These are phyloP conservation scores for Fragum whitleyi DNA, from an alignment of 2,888 invertebrate genomes.

Conservation along the genomic window DNA sequence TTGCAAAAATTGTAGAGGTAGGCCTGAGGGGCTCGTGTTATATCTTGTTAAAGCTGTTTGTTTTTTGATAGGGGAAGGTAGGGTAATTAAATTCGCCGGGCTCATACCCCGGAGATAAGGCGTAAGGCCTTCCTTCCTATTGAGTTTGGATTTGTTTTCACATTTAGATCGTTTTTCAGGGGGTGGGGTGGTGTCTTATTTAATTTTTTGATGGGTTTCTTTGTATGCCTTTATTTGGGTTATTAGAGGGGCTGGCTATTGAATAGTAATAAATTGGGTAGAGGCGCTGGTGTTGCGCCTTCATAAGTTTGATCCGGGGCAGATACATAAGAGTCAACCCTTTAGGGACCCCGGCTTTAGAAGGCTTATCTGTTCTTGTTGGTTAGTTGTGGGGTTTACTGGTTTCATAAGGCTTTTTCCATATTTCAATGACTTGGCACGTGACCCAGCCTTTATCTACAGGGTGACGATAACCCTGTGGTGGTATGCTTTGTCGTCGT, in stretches of 20 bases:
- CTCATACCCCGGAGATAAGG: slow-evolving; percentile 1
- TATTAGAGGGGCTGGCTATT: background rate
- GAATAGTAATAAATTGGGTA: background rate
- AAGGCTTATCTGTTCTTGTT: background rate
- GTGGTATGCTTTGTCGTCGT: background rate
- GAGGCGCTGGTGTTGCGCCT: background rate
- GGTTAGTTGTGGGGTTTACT: background rate
- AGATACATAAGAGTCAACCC: background rate
- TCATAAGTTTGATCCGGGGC: slow-evolving; percentile 6
- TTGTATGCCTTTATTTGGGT: background rate
- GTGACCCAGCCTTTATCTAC: slow-evolving; percentile 9
- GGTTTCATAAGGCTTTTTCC: background rate
- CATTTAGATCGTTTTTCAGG: background rate
- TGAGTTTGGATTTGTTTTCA: slow-evolving; percentile 4
- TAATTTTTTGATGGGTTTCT: background rate
- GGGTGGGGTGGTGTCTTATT: background rate
- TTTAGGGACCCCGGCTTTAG: slow-evolving; percentile 11
- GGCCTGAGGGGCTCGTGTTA: too few relatives aligned
- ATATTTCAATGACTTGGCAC: slow-evolving; percentile 7
- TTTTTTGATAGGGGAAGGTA: too few relatives aligned
- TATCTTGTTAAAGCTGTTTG: too few relatives aligned
- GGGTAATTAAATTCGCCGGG: background rate
- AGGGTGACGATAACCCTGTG: background rate
- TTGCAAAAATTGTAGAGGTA: too few relatives aligned
- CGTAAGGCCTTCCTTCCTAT: background rate